Conservation (phyloP, 2,113 vertebrate species). For the Thymallus thymallus region DNA sequence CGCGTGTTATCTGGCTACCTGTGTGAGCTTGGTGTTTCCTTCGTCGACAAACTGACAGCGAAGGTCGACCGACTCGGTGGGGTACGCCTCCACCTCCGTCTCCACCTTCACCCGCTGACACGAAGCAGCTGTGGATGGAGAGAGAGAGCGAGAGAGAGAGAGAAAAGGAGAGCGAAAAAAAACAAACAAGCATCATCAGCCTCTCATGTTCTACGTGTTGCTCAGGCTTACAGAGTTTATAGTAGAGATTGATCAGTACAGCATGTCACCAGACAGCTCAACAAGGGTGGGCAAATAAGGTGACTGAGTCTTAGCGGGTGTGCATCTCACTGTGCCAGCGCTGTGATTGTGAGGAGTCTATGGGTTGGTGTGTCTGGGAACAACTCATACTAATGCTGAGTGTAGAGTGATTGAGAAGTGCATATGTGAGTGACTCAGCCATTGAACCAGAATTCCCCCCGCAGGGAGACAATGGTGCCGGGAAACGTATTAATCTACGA, state of each 20-base stretch:
- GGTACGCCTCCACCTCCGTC: slow-evolving; percentile 66
- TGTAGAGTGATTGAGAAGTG: not conserved
- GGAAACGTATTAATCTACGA: not conserved
- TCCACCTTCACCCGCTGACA: slow-evolving; percentile 69
- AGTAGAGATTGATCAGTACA: no score
- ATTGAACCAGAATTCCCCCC: slow-evolving; percentile 22
- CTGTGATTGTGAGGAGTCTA: no score
- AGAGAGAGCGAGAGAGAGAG: not conserved
- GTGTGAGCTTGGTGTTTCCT: slow-evolving; percentile 68
- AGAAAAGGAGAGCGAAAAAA: slow-evolving; percentile 7
- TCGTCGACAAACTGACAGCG: slow-evolving; percentile 63
- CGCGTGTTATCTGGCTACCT: slow-evolving; percentile 47
- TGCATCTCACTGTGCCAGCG: no score
- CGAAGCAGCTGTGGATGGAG: slow-evolving; percentile 40
- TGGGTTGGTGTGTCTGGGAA: no score
- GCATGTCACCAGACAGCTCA: no score
- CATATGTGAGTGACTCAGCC: not conserved
- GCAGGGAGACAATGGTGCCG: not conserved
- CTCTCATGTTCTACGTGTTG: no score
- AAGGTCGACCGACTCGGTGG: slow-evolving; percentile 62
- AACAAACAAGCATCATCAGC: not conserved
- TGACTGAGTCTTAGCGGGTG: no score
- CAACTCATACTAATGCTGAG: no score
- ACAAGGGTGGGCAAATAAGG: no score
- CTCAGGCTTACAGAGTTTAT: not conserved